Evolutionary conservation across 1,140 invertebrate genomes (phyloP).

Genomic region (Rhopalosiphum maidis): DNA sequence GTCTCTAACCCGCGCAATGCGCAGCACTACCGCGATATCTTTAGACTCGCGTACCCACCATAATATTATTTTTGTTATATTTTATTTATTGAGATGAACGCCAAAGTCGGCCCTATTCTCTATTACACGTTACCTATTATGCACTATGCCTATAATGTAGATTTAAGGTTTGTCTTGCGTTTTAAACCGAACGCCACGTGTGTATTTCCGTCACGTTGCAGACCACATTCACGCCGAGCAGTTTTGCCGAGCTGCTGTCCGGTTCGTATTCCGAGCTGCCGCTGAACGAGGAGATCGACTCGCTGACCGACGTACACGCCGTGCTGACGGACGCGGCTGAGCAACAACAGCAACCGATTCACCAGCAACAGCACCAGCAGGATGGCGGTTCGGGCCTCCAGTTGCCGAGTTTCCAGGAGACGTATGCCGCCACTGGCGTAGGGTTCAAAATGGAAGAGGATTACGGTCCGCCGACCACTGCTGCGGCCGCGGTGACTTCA

Average conservation of each 20-base stretch:
- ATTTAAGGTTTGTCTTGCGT: neutral
- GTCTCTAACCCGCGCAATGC: no score
- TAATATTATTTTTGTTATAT: neutral
- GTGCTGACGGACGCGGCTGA: constrained; percentile 76
- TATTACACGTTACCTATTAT: no score
- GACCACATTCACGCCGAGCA: constrained; percentile 71
- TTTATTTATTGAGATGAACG: no score
- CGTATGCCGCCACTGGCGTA: constrained; percentile 60
- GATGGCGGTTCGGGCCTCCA: constrained; percentile 67
- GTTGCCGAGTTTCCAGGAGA: constrained; percentile 63
- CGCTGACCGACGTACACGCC: constrained; percentile 61
- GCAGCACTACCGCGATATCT: no score
- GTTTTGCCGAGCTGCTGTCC: constrained; percentile 70
- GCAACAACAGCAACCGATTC: constrained; percentile 67
- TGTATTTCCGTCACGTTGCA: constrained; percentile 61
- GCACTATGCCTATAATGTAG: no score
- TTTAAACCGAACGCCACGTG: neutral
- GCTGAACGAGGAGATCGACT: constrained; percentile 66
- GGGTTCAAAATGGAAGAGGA: constrained; percentile 66
- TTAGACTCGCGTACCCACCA: no score
- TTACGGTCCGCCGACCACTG: constrained; percentile 68
- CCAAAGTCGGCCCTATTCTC: no score
- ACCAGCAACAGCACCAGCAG: constrained; percentile 61
- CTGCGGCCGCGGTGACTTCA: constrained; percentile 54
- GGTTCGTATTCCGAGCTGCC: constrained; percentile 65